These are phyloP conservation scores for Dendronephthya gigantea DNA, from an alignment of 64 coral and sea anemone species.

Conservation along the genomic window DNA sequence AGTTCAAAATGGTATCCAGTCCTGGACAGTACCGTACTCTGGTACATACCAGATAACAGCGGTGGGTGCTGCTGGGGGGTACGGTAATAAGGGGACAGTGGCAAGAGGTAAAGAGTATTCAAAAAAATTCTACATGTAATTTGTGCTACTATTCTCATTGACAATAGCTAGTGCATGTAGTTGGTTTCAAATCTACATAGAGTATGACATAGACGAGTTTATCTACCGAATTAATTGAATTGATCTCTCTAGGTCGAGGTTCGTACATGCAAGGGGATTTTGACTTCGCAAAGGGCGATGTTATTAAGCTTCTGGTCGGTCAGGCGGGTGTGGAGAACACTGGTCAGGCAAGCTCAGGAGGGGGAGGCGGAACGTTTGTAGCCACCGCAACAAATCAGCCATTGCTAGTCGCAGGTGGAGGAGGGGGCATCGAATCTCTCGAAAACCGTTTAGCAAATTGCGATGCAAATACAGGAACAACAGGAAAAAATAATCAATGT, in stretches of 20 bases:
- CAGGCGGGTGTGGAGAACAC: constrained; percentile 49
- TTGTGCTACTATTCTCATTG: no score
- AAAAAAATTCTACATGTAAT: no score
- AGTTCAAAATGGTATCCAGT: not conserved
- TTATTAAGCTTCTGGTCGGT: constrained; percentile 43
- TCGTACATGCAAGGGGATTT: constrained; percentile 48
- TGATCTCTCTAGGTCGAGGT: constrained; percentile 29
- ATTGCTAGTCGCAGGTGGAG: constrained; percentile 47
- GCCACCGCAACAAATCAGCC: constrained; percentile 5
- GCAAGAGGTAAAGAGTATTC: not conserved
- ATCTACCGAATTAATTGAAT: no score
- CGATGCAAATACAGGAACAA: constrained; percentile 21
- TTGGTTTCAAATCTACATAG: no score
- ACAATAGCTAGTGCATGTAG: no score
- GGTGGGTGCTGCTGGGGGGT: not conserved
- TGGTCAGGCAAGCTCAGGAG: not conserved
- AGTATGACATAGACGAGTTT: no score
- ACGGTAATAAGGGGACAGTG: not conserved
- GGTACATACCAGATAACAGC: not conserved
- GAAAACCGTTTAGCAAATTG: not conserved
- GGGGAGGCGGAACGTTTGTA: constrained; percentile 61
- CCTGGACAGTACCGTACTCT: not conserved
- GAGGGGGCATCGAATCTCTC: constrained; percentile 24
- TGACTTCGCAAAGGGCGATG: constrained; percentile 2
- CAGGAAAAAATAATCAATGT: constrained; percentile 27